A percentile compares a stretch with the other conserved stretches of the same genome.
These are phyloP conservation scores for Ctenoplectra terminalis DNA, from an alignment of 1,140 invertebrate genomes.

Conservation along the genomic window DNA sequence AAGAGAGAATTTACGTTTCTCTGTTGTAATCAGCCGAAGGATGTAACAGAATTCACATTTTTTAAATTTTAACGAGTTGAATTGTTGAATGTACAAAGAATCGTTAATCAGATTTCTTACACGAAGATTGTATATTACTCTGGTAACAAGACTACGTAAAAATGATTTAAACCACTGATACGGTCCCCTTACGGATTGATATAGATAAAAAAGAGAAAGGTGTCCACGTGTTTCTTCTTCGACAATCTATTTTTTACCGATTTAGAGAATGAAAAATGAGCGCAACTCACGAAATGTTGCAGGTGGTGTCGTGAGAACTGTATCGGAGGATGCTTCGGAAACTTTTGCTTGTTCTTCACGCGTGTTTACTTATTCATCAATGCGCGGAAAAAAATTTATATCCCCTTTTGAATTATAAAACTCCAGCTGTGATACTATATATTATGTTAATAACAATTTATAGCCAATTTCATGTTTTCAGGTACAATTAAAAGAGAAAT, in stretches of 20 bases:
- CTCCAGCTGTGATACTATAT: background rate
- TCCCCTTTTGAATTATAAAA: background rate
- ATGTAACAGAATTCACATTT: background rate
- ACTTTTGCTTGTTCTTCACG: constrained; percentile 7
- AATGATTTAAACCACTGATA: constrained; percentile 6
- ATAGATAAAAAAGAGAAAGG: constrained; percentile 1
- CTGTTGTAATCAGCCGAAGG: background rate
- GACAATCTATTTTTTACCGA: constrained; percentile 18
- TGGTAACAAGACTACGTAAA: background rate
- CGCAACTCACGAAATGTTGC: constrained; percentile 10
- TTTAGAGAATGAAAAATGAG: constrained; percentile 23
- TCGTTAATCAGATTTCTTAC: background rate
- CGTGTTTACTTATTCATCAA: constrained; percentile 7
- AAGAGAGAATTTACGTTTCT: background rate
- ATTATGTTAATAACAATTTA: background rate
- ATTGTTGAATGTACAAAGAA: background rate
- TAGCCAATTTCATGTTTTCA: background rate
- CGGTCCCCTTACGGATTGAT: constrained; percentile 7
- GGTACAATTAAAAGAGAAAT: background rate
- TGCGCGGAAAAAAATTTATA: background rate
- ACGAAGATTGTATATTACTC: background rate
- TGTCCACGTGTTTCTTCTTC: background rate
- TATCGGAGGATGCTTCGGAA: background rate
- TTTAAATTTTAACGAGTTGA: background rate
- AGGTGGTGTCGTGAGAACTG: constrained; percentile 22